Evolutionary conservation across 1,140 invertebrate species (phyloP), one percentile per base, ranked within the genome.

Genomic region (Drosophila sucinea): DNA sequence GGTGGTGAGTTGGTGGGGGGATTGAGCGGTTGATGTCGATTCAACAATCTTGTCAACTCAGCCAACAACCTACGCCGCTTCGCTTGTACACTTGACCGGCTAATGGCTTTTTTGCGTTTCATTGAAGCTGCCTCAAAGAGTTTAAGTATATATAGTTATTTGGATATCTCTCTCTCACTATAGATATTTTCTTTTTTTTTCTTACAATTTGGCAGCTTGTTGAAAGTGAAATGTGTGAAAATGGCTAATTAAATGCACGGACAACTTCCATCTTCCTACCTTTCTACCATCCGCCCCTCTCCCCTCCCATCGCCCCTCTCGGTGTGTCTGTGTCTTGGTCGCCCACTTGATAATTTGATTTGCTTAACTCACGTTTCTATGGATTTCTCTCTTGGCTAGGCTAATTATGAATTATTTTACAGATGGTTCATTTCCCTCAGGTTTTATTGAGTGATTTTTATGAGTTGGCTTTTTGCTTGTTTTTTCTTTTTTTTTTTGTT

Each of bases 171-270:
- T 41, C 4, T 32, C 1, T 63, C 29, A n/a, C 38, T 40, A 56
- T 44, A 32, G 38, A 61, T 41, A 8, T 63, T 29, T 60, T 4
- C 44, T 47, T 41, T 65, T 75, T 73, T 71, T 73, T 76, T 82
- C 58, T 67, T 62, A 86, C 83, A 89, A 80, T 89, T 87, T 87
- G 83, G 83, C 83, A 87, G 83, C 83, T 87, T 65, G 83, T 87
- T 84, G 84, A 87, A 87, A 89, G 84, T 89, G 85, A 90, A 89
- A 89, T 85, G 84, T 89, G 84, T 90, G 84, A 89, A 89, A 89
- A 90, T 79, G 68, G 74, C 81, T 89, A 87, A 87, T 87, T 87
- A 87, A 87, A 87, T 81, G 84, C 73, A 72, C 67, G 79, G 78
- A 77, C 68, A 66, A 62, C 73, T 69, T 27, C 29, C 6, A 67